Conservation (phyloP, 2,113 vertebrate species). For the Oryzias woworae region DNA sequence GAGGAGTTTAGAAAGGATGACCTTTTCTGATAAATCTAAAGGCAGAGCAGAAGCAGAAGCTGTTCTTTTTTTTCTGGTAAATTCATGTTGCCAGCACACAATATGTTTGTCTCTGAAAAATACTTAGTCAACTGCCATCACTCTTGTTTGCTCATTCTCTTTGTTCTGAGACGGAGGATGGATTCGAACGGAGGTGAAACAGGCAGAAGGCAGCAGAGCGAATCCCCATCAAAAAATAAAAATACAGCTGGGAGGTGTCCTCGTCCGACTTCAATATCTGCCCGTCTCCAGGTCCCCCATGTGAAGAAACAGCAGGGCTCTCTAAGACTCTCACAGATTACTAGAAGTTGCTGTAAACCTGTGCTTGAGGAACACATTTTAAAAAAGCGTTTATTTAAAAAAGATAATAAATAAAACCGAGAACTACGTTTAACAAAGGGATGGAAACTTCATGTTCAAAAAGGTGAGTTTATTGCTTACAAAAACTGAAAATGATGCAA, state of each 20-base stretch:
- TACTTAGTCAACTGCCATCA: conserved; percentile 39
- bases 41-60: conserved; percentile 23
- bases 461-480: too few relatives aligned
- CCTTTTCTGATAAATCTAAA: conserved; percentile 8
- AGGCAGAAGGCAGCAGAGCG: conserved; percentile 43
- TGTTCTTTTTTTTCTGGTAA: conserved; percentile 44
- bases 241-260: conserved; percentile 29
- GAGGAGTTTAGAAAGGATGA: conserved; percentile 13
- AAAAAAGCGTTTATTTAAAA: too few relatives aligned
- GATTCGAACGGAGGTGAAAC: conserved; percentile 55
- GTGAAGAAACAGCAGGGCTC: conserved; percentile 41
- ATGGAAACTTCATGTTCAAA: too few relatives aligned
- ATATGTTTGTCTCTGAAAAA: conserved; percentile 50
- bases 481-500: too few relatives aligned
- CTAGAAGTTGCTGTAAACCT: conserved; percentile 22
- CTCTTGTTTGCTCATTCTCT: conserved; percentile 46
- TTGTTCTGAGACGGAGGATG: conserved; percentile 47
- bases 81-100: conserved; percentile 28
- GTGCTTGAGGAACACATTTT: too few relatives aligned
- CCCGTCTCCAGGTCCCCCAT: conserved; percentile 33
- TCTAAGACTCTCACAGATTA: conserved; percentile 27
- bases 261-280: conserved; percentile 58
- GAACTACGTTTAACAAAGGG: too few relatives aligned
- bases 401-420: too few relatives aligned
- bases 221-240: conserved; percentile 30